Evolutionary conservation across 2,888 invertebrate species (phyloP), one percentile per base, ranked within the genome.

Genomic region (Leptothorax acervorum): DNA sequence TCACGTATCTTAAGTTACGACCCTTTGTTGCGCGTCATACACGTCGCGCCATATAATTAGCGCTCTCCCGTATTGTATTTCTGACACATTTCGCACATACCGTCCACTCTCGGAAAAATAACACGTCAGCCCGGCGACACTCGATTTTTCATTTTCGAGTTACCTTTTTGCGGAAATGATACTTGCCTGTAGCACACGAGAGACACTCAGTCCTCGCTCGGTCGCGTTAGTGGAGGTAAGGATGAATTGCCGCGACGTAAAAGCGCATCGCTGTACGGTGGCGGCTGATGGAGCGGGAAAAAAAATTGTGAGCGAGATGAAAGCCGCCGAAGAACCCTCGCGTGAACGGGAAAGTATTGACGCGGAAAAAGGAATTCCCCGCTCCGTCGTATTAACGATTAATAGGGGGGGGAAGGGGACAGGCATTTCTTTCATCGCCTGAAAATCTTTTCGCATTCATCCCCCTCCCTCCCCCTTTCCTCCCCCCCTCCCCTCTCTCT

Each of bases 81-180:
- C 75, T 28, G 75, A 60, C 79, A 74, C 48, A 70, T 74, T 51
- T 74, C 75, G 28, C 66, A 48, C 66, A 18, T 39, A 18, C 60
- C 28, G 48, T 48, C 75, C 75, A 35, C 70, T 79, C 57, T 74
- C 39, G 39, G 70, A 35, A 55, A 68, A 63, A 78, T 70, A 76
- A 62, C 75, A 60, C 63, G 81, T 76, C 75, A 65, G 57, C 57
- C 12, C 63, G 83, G 12, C 57, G 85, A 83, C 70, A 62, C 51
- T 31, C 60, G 85, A 84, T 82, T 88, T 88, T 82, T 78, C 88
- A 88, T 87, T 85, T 87, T 66, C 78, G 87, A 87, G 71, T 87
- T 71, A 78, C 76, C 73, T 83, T 85, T 85, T 73, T 68, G 81
- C 53, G 63, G 39, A 60, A 81, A 60, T 75, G 79, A 75, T 81